phyloP scores from a whole-genome alignment of 2,113 vertebrate genomes.

The Turdus rufiventris region DNA sequence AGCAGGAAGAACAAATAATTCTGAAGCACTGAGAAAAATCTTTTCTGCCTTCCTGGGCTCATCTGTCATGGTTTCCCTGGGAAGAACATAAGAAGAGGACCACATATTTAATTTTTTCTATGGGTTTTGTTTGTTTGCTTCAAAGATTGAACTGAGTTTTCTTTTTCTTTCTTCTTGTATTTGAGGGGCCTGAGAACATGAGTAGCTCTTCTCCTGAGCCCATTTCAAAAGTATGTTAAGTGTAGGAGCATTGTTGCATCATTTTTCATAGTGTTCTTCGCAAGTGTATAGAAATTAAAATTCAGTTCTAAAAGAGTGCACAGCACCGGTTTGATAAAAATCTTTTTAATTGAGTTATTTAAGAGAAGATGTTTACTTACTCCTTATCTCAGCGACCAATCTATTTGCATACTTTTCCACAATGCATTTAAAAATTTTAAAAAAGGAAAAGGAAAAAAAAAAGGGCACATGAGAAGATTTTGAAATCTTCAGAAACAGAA shows the following conservation, averaged over 20 bases:
- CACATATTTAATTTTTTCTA: background rate
- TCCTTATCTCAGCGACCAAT: background rate
- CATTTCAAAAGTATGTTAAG: background rate
- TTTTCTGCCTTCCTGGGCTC: background rate
- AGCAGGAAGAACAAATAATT: background rate
- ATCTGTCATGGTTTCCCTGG: background rate
- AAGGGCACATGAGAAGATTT: background rate
- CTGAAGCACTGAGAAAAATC: slow-evolving; percentile 4
- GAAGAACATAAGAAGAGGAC: background rate
- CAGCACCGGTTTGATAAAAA: background rate
- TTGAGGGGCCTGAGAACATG: background rate
- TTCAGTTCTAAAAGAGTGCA: background rate
- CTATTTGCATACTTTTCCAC: background rate
- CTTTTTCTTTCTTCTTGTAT: background rate
- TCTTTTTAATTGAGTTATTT: background rate
- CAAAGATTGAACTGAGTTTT: background rate
- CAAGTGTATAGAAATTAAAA: background rate
- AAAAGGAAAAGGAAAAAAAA: background rate
- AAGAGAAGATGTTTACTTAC: background rate
- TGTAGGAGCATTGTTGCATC: background rate
- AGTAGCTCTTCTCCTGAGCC: background rate
- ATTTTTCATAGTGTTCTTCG: background rate
- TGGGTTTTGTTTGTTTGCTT: background rate
- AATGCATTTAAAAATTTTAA: background rate
- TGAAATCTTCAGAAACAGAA: background rate